Evolutionary conservation across 2,113 vertebrate genomes (phyloP).

Genomic region (Micronycteris hirsuta): DNA sequence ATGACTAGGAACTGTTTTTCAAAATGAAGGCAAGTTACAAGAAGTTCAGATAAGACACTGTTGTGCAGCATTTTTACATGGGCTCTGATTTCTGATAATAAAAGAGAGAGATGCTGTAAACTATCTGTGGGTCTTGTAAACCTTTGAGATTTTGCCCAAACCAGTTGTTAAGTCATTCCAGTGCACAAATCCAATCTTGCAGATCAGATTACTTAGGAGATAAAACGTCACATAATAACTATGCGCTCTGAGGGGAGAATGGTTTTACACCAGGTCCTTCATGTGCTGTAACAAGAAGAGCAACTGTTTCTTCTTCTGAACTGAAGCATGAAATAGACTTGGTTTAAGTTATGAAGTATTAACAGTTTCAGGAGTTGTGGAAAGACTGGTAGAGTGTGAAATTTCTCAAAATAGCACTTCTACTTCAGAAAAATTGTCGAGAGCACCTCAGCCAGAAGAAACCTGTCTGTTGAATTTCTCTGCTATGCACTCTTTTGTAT

Average conservation of each 20-base stretch:
- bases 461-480: neutral
- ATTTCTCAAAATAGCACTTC: neutral
- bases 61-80: neutral
- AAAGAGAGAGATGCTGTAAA: neutral
- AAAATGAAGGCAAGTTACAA: neutral
- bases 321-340: slow-evolving; percentile 53
- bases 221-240: slow-evolving; percentile 56
- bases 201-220: slow-evolving; percentile 57
- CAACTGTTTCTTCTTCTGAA: slow-evolving; percentile 57
- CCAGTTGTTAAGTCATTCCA: slow-evolving; percentile 44
- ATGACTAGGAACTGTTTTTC: neutral
- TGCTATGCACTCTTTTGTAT: neutral
- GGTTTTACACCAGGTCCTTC: slow-evolving; percentile 13
- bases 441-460: neutral
- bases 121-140: neutral
- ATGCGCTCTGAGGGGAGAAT: slow-evolving; percentile 13
- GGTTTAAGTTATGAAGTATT: slow-evolving; percentile 34
- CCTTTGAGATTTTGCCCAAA: neutral
- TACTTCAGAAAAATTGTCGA: neutral
- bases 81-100: neutral
- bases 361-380: neutral
- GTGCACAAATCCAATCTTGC: slow-evolving; percentile 29
- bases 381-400: neutral
- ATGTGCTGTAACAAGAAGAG: slow-evolving; percentile 37
- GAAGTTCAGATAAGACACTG: neutral